A percentile compares a stretch with the other conserved stretches of the same genome.
These are phyloP conservation scores for Telenomus remus DNA, from an alignment of 1,140 invertebrate species.

Conservation along the genomic window DNA sequence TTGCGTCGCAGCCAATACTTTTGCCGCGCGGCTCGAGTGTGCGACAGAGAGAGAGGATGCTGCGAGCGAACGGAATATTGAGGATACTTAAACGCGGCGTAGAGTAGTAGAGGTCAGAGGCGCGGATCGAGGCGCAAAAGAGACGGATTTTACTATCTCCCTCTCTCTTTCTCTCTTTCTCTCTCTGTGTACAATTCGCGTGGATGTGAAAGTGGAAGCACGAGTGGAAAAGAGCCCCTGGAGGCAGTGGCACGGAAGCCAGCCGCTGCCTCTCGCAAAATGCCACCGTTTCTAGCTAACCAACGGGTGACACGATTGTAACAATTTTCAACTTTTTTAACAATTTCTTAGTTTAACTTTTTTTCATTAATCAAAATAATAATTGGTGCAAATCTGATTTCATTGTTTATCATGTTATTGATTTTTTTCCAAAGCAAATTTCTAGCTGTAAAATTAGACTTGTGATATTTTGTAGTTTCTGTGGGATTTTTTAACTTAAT, in stretches of 20 bases:
- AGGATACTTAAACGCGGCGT: constrained; percentile 65
- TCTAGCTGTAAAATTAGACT: no score
- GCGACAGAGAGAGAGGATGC: constrained; percentile 21
- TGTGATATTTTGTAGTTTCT: no score
- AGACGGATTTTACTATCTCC: constrained; percentile 33
- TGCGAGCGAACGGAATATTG: constrained; percentile 46
- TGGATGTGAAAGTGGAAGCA: constrained; percentile 52
- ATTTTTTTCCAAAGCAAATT: no score
- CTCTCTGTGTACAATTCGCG: constrained; percentile 45
- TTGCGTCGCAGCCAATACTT: constrained; percentile 51
- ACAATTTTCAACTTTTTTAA: not conserved
- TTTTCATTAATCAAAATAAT: no score
- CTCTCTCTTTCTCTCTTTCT: not conserved
- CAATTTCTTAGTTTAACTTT: not conserved
- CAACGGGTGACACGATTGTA: constrained; percentile 56
- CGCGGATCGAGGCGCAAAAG: constrained; percentile 55
- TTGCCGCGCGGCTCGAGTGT: constrained; percentile 16
- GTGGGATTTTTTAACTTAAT: no score
- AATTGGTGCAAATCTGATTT: no score
- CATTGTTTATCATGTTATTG: no score
- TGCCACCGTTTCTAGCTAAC: constrained; percentile 56
- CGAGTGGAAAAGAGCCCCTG: constrained; percentile 58
- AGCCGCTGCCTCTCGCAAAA: constrained; percentile 60
- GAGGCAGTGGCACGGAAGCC: constrained; percentile 62
- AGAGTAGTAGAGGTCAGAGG: constrained; percentile 63